Evolutionary conservation across 2,888 invertebrate species (phyloP), one percentile per base, ranked within the genome.

Genomic region (Molorchus minor): DNA sequence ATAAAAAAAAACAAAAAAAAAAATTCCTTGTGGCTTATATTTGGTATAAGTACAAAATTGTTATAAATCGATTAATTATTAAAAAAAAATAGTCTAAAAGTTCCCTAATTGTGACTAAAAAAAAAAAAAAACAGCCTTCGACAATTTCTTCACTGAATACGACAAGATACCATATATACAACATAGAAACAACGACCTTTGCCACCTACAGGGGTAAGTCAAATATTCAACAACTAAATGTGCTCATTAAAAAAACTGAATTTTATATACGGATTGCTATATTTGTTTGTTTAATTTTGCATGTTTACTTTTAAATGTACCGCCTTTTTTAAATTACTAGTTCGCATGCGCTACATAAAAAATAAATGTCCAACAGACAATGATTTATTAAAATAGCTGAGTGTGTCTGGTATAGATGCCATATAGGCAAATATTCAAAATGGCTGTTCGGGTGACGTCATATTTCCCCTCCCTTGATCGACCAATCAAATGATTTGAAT

Each of bases 21-120:
- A 58, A 54, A 70, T 61, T 64, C 63, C 56, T 77, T 65, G 76
- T 76, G 77, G 75, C 75, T 75, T 76, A 75, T 68, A 64, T 74
- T 75, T 68, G 74, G 75, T 64, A 71, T 58, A 71, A 75, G 72
- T 72, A 75, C 74, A 75, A 75, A 75, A 75, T 75, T 75, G 68
- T 74, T 72, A 64, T 49, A 60, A 70, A 66, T 61, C 65, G 36
- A 61, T 54, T 65, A 62, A 63, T 61, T 67, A 66, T 71, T 71
- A 64, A 64, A 59, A 59, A n/a, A n/a, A 62, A 43, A 64, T 62
- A 62, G 53, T 64, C 60, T 54, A 59, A 56, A 61, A 53, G 19
- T 60, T 61, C 59, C 70, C 71, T 62, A 65, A 75, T 68, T 52
- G 73, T 74, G 74, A 73, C 73, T 68, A 56, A 41, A 56, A 43